Percentiles rank a stretch among this genome's conserved stretches.
Conservation (phyloP, 2,113 vertebrate species). For the Ailuropoda melanoleuca region DNA sequence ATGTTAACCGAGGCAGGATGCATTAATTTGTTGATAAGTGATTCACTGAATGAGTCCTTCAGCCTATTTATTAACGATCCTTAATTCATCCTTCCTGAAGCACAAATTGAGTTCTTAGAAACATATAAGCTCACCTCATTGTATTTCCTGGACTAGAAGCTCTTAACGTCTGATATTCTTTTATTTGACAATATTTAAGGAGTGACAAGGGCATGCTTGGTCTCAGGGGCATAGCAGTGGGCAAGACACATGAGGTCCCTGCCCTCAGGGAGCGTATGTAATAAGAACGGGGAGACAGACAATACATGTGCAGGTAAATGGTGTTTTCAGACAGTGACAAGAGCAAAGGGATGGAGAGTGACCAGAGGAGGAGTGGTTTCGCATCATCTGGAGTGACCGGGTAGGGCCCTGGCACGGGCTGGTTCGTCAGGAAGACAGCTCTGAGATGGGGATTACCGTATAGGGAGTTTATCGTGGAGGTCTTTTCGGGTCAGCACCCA, state of each 20-base stretch:
- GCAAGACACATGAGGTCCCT: background rate
- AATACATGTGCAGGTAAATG: background rate
- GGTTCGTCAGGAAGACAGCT: background rate
- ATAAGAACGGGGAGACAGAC: background rate
- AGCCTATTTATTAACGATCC: background rate
- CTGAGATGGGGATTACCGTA: background rate
- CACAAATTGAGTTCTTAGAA: conserved; percentile 6
- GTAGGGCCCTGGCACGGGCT: background rate
- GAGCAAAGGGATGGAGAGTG: background rate
- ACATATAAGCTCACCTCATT: background rate
- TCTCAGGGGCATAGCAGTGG: too few relatives aligned
- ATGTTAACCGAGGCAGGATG: background rate
- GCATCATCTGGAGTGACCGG: background rate
- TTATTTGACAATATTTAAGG: background rate
- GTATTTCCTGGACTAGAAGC: background rate
- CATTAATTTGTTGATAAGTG: conserved; percentile 43
- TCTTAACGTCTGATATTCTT: background rate
- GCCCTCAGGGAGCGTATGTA: background rate
- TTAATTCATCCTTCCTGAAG: background rate
- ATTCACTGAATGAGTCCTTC: background rate
- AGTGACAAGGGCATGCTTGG: background rate
- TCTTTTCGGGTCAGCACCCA: background rate
- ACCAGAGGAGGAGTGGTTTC: background rate
- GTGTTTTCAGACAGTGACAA: background rate
- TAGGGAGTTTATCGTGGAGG: background rate